Evolutionary conservation across 2,888 invertebrate species (phyloP).

Genomic region (Pinctada fucata): DNA sequence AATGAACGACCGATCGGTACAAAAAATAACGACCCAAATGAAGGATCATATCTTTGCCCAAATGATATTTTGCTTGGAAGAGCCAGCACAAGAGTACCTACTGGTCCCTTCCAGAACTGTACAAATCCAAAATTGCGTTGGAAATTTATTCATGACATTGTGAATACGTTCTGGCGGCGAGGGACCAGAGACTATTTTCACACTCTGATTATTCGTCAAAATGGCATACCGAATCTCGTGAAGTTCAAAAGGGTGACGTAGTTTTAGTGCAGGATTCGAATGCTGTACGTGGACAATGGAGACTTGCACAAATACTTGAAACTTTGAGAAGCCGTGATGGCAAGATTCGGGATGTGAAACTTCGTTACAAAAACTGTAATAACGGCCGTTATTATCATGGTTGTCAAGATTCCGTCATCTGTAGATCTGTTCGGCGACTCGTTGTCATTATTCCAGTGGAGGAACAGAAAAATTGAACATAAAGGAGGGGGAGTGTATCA

Average conservation of each 20-base stretch:
- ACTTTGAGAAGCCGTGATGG: slow-evolving; percentile 10
- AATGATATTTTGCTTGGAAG: slow-evolving; percentile 14
- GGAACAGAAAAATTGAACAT: slow-evolving; percentile 2
- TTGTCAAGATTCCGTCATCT: background rate
- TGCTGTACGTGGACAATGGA: slow-evolving; percentile 28
- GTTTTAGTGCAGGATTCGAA: slow-evolving; percentile 25
- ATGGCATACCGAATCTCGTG: slow-evolving; percentile 18
- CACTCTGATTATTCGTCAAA: slow-evolving; percentile 31
- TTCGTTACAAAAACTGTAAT: slow-evolving; percentile 8
- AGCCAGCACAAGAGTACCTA: slow-evolving; percentile 11
- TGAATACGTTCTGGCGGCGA: slow-evolving; percentile 24
- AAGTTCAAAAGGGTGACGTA: slow-evolving; percentile 14
- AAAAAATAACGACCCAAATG: slow-evolving; percentile 19
- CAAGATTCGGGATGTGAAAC: slow-evolving; percentile 7
- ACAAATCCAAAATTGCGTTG: slow-evolving; percentile 8
- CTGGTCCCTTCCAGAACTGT: background rate
- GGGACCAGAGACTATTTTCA: slow-evolving; percentile 25
- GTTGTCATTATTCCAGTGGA: slow-evolving; percentile 19
- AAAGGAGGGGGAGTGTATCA: too few species aligned
- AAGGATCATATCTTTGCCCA: slow-evolving; percentile 21
- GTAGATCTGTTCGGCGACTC: slow-evolving; percentile 3
- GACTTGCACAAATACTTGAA: slow-evolving; percentile 14
- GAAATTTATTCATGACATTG: slow-evolving; percentile 28
- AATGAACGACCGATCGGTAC: slow-evolving; percentile 27
- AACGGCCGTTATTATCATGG: slow-evolving; percentile 3